Base-by-base conservation (phyloP, 2,113 vertebrate species). In the Carassius carassius region DNA sequence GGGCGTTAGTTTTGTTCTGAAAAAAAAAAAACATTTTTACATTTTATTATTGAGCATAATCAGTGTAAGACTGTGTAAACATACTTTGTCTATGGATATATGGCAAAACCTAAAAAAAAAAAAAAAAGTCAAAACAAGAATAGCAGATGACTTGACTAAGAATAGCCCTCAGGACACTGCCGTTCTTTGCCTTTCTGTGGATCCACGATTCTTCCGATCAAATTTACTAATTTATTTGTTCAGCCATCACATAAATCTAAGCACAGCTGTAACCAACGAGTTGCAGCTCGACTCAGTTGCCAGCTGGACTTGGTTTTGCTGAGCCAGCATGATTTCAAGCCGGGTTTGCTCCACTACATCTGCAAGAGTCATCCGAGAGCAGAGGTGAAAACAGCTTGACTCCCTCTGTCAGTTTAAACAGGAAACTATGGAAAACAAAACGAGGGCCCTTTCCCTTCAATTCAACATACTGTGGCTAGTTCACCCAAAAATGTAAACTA, bases 211-310 rank as follows among this genome's bases (percentile, higher is more conserved):
- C 90, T 92, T 94, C 91, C 90, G 90, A 95, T 96, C 96, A 96
- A 96, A 97, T 97, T 96, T 94, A 89, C 94, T 95, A 93, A 97
- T 97, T 97, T 98, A 98, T 98, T 98, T 99, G 96, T 97, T 96
- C 95, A 96, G 94, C 95, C 94, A 94, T 96, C 95, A 95, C 94
- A 97, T 96, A 97, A 98, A 98, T 95, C 91, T 95, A 97, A 95
- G 95, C 95, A 95, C 96, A 97, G 97, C 96, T 98, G 97, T 96
- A 98, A 96, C 94, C 96, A 96, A 96, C 96, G 96, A 96, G 94
- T 96, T 96, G 94, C 94, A 96, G 95, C 95, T 90, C 12, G 92
- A 90, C 92, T 91, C 94, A 93, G 92, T 89, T 41, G 80, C 87
- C 87, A 85, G 87, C 84, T 88, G 87, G 80, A 88, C 37, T 90